Evolutionary conservation across 2,797 vertebrate genomes (phyloP).

Genomic region (Anguilla pacifica): DNA sequence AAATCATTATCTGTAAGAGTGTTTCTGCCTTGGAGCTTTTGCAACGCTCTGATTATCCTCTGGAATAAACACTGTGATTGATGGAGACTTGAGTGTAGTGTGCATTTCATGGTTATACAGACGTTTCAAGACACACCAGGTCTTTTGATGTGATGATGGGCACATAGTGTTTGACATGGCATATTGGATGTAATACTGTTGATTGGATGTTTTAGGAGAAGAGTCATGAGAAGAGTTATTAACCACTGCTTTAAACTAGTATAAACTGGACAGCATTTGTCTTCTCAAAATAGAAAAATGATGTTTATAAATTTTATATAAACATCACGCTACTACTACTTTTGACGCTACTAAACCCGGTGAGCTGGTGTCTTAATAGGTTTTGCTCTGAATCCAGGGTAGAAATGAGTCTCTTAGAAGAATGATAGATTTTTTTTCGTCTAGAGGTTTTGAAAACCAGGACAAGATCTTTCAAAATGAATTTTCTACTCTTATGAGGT

Average conservation of each 20-base stretch:
- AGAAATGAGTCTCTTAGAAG: slow-evolving; percentile 3
- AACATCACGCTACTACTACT: too few species aligned
- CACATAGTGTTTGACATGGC: background rate
- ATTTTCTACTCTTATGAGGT: slow-evolving; percentile 47
- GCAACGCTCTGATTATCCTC: background rate
- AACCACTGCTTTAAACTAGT: background rate
- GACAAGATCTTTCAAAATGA: slow-evolving; percentile 45
- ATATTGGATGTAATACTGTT: background rate
- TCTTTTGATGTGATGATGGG: background rate
- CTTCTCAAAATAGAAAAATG: background rate
- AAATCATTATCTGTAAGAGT: slow-evolving; percentile 7
- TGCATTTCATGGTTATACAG: too few species aligned
- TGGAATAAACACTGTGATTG: background rate
- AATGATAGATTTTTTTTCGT: background rate
- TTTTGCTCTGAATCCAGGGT: background rate
- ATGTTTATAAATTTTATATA: background rate
- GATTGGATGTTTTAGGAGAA: background rate
- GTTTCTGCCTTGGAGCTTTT: background rate
- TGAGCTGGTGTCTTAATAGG: background rate
- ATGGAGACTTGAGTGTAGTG: background rate
- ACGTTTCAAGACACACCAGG: background rate
- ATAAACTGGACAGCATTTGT: background rate
- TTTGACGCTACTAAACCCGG: background rate
- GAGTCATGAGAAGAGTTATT: background rate
- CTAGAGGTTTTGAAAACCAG: slow-evolving; percentile 45